phyloP scores from a whole-genome alignment of 2,113 vertebrate species.

The Leptosomus discolor region DNA sequence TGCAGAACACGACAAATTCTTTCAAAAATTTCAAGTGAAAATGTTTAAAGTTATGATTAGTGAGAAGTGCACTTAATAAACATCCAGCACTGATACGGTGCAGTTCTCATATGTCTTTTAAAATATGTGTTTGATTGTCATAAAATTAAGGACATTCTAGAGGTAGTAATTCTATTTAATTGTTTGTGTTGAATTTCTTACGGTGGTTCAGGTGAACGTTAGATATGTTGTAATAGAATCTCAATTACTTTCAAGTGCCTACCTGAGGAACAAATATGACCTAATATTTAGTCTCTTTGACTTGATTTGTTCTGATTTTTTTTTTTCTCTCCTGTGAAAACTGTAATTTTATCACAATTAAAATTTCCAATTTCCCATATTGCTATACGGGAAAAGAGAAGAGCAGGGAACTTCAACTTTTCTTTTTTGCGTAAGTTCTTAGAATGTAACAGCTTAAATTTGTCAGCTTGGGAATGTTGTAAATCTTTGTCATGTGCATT shows the following conservation, averaged over 20 bases:
- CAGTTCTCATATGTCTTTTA: background rate
- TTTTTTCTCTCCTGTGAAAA: background rate
- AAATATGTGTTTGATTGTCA: background rate
- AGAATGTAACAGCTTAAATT: background rate
- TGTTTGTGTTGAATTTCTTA: background rate
- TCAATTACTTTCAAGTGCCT: background rate
- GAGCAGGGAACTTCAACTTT: background rate
- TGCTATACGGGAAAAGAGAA: background rate
- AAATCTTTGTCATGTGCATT: background rate
- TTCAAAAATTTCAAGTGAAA: background rate
- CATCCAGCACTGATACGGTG: background rate
- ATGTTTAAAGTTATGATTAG: background rate
- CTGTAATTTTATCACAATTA: background rate
- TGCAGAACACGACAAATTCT: background rate
- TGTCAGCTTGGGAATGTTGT: background rate
- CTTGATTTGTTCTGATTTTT: background rate
- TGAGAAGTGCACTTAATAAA: background rate
- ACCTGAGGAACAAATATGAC: background rate
- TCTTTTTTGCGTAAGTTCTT: background rate
- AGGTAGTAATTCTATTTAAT: background rate
- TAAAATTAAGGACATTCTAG: background rate
- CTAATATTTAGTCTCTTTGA: background rate
- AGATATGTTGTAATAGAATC: background rate
- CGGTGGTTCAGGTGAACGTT: background rate
- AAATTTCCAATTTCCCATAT: background rate